Evolutionary conservation across 2,888 invertebrate genomes (phyloP), one percentile per base, ranked within the genome.

Genomic region (Octodonta nipae): DNA sequence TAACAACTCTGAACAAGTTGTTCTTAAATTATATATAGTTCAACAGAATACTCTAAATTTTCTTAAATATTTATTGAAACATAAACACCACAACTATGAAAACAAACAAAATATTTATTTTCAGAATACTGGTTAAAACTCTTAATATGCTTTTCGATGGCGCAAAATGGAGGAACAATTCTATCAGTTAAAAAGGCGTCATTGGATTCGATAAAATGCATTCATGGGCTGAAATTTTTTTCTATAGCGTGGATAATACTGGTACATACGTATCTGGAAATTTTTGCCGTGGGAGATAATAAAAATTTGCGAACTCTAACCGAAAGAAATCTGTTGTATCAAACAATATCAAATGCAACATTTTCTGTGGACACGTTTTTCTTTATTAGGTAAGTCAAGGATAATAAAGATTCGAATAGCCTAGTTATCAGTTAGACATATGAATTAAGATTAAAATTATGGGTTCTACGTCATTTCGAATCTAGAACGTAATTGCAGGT

Each of bases 361-460:
- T 84, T 81, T 55, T 83, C 85, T 28, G 86, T 86, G 26, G 86
- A 86, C 52, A 82, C 83, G 4, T 86, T 86, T 63, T 86, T 85
- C 64, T 84, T 83, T 49, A 82, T 86, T 44, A 83, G 84, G 79
- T 84, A 48, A 41, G 34, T 39, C n/a, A n/a, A 24, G 24, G 20
- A 20, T 20, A 20, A 6, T 20, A 20, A 7, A n/a, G 20, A n/a
- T n/a, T n/a, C n/a, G n/a, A n/a, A n/a, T n/a, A 30, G 10, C 7
- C n/a, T n/a, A n/a, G n/a, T n/a, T n/a, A n/a, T n/a, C n/a, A n/a
- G n/a, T n/a, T n/a, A n/a, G n/a, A n/a, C n/a, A n/a, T n/a, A n/a
- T n/a, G n/a, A n/a, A n/a, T n/a, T n/a, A n/a, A n/a, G n/a, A n/a
- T n/a, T n/a, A n/a, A n/a, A n/a, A n/a, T n/a, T n/a, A n/a, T n/a